Evolutionary conservation across 2,888 invertebrate species (phyloP).

Genomic region (Agrotis clavis): DNA sequence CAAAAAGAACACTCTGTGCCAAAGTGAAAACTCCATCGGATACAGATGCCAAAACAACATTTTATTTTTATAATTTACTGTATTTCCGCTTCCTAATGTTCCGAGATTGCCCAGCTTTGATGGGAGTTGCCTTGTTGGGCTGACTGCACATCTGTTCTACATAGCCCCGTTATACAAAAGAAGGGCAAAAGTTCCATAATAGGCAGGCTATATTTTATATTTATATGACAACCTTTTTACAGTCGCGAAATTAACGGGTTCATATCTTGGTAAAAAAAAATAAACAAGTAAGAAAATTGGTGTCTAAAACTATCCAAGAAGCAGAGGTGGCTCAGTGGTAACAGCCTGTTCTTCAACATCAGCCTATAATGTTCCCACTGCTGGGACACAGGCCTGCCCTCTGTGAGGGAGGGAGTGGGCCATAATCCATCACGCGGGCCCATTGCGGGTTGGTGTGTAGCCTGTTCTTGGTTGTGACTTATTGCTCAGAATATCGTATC

Average conservation of each 20-base stretch:
- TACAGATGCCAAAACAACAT: constrained; percentile 9
- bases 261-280: background rate
- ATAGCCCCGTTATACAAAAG: constrained; percentile 11
- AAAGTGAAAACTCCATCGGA: background rate
- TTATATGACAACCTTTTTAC: background rate
- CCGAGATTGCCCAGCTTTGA: constrained; percentile 31
- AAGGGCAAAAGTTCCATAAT: constrained; percentile 20
- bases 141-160: constrained; percentile 35
- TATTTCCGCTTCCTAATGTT: constrained; percentile 21
- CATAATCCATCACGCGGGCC: too few species aligned
- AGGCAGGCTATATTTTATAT: constrained; percentile 2
- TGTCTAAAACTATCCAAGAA: too few species aligned
- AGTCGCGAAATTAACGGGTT: background rate
- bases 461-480: too few species aligned
- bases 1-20: background rate
- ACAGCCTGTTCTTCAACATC: too few species aligned
- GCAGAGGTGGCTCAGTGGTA: too few species aligned
- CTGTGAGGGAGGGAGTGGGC: too few species aligned
- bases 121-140: constrained; percentile 28
- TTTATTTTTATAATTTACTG: constrained; percentile 34
- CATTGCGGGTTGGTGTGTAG: too few species aligned
- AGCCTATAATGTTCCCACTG: too few species aligned
- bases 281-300: too few species aligned
- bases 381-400: too few species aligned
- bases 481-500: too few species aligned